Conservation (phyloP, 2,888 invertebrate species). For the Eristalis pertinax region DNA sequence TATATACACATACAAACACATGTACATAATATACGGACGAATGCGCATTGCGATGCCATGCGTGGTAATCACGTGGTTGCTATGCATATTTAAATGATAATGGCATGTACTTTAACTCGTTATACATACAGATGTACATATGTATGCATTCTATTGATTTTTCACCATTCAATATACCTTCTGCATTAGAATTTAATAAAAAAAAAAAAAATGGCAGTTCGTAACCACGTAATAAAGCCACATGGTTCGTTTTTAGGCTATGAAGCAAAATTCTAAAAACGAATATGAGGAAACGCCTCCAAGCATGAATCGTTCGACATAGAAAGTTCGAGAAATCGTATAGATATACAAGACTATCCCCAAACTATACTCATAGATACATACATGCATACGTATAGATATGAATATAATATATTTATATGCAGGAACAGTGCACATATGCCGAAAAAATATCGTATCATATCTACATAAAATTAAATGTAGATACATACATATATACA, state of each 20-base stretch:
- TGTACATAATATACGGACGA: conserved; percentile 15
- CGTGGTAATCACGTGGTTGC: conserved; percentile 67
- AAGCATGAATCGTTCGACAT: not conserved
- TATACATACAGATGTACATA: too few relatives aligned
- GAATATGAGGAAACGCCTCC: not conserved
- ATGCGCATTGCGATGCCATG: conserved; percentile 58
- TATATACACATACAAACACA: not conserved
- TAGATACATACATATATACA: too few relatives aligned
- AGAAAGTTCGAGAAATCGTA: conserved; percentile 42
- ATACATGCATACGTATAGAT: too few relatives aligned
- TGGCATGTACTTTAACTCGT: not conserved
- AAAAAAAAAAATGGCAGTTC: not conserved
- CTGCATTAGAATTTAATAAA: not conserved
- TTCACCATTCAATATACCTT: not conserved
- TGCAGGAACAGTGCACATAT: not conserved
- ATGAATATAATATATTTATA: not conserved
- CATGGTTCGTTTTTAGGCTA: conserved; percentile 12
- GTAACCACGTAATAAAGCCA: conserved; percentile 30
- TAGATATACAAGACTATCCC: not conserved
- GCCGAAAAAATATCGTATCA: not conserved
- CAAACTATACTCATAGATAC: not conserved
- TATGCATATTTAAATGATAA: conserved; percentile 23
- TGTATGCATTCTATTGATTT: not conserved
- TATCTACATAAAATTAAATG: not conserved
- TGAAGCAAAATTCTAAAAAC: not conserved